Conservation (phyloP, 2,797 vertebrate species). For the Micropoecilia bifurca region DNA sequence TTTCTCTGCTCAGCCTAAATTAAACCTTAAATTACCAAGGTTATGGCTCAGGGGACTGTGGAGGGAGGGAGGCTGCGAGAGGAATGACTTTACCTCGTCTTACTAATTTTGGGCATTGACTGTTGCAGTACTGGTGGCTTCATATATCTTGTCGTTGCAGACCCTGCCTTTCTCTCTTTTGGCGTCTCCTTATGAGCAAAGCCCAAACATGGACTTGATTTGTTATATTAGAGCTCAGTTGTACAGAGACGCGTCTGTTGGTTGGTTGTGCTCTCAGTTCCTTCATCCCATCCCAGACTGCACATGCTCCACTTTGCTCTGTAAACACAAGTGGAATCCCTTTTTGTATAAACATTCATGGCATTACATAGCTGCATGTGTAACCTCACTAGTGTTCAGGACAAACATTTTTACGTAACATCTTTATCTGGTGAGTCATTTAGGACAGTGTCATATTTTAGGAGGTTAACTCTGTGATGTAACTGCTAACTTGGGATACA, state of each 20-base stretch:
- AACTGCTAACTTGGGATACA: background rate
- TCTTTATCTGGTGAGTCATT: constrained; percentile 17
- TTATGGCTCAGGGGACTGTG: constrained; percentile 1
- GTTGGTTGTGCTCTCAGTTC: constrained; percentile 8
- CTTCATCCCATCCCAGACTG: background rate
- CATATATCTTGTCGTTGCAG: constrained; percentile 58
- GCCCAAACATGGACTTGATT: constrained; percentile 48
- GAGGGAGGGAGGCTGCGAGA: background rate
- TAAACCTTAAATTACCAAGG: constrained; percentile 26
- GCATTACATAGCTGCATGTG: background rate
- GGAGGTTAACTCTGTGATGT: background rate
- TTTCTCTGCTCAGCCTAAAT: constrained; percentile 31
- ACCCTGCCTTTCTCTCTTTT: constrained; percentile 32
- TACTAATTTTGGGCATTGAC: constrained; percentile 71
- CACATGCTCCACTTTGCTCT: constrained; percentile 13
- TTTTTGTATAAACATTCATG: constrained; percentile 11
- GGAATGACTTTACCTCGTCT: constrained; percentile 30
- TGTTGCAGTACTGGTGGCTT: constrained; percentile 39
- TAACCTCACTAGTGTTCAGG: constrained; percentile 8
- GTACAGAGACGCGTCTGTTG: constrained; percentile 23
- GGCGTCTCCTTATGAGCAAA: constrained; percentile 22
- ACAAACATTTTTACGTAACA: constrained; percentile 15
- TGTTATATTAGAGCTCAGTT: constrained; percentile 56
- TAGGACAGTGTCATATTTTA: background rate
- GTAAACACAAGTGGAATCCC: constrained; percentile 33